Evolutionary conservation across 2,888 invertebrate genomes (phyloP), one percentile per base, ranked within the genome.

Genomic region (Pomacea canaliculata): DNA sequence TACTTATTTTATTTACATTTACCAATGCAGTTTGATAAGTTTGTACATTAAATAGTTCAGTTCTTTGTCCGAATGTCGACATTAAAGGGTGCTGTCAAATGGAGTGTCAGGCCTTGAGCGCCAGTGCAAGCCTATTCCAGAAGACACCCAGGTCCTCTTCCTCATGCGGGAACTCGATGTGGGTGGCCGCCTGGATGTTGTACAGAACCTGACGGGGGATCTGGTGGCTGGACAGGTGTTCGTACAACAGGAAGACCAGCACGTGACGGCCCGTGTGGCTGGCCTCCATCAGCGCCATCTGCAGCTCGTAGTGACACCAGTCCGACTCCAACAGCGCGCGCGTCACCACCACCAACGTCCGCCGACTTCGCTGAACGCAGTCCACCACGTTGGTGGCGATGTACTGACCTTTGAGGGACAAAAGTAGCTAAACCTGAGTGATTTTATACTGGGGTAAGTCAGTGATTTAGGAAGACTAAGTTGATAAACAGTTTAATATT

Each of bases 281-380:
- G 46, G 59, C 66, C 59, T 79, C 79, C 75, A 79, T 73, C 18
- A 68, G 74, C 27, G 79, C 79, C 79, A 79, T 79, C 70, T 79
- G 71, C 27, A 79, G 27, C 70, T 79, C 79, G 73, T 63, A 79
- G 59, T 70, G 19, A 60, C 75, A 69, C 79, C 79, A 79, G 16
- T 68, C 51, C 46, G 77, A 77, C 12, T 65, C 66, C 51, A 69
- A 37, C 51, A 72, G 62, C 48, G 51, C 23, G 7, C 23, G 48
- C 9, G 71, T 79, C 48, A 79, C 60, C 27, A 79, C 66, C 51
- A 79, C 75, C 70, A 79, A 70, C 10, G 79, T 79, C 49, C 51
- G 67, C 3, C 79, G 70, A n/a, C 79, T 73, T n/a, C 65, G 46
- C 9, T 59, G 74, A 19, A 79, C 72, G 13, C 74, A 70, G 18